Evolutionary conservation across 1,140 invertebrate genomes (phyloP).

Genomic region (Bombyx mori): ASM3026992v2 NC_085130.1:12169501-12170000

Average conservation of each 20-base stretch:
- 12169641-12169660: constrained; percentile 9
- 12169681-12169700: constrained; percentile 11
- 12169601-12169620: constrained; percentile 10
- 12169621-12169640: constrained; percentile 10
- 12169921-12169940: not conserved
- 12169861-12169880: not conserved
- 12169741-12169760: constrained; percentile 12
- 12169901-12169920: not conserved
- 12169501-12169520: constrained; percentile 10
- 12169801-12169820: not conserved
- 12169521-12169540: not conserved
- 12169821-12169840: not conserved
- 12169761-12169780: constrained; percentile 11
- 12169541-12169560: too few species aligned
- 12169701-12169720: constrained; percentile 13
- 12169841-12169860: not conserved
- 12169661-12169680: constrained; percentile 11
- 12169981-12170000: too few species aligned
- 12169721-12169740: constrained; percentile 10
- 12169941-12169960: too few species aligned
- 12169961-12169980: too few species aligned
- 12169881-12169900: not conserved
- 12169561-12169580: not conserved
- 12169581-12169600: constrained; percentile 10
- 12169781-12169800: not conserved